Conservation (phyloP, 2,797 vertebrate species). For the Cossypha polioptera region DNA sequence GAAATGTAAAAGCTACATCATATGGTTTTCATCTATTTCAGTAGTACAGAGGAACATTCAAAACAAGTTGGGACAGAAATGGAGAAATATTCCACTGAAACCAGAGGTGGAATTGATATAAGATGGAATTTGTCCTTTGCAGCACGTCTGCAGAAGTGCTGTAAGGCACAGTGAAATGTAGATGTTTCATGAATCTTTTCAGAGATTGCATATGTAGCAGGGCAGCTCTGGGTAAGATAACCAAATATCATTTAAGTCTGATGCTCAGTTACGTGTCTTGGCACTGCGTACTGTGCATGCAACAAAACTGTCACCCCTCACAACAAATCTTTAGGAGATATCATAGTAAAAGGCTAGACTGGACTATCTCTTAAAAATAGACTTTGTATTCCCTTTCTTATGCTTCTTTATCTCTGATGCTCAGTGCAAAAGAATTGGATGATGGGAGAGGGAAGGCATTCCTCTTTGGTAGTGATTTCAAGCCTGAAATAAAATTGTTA, state of each 20-base stretch:
- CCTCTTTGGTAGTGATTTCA: neutral
- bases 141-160: neutral
- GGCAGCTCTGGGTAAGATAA: neutral
- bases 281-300: neutral
- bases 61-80: neutral
- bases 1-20: neutral
- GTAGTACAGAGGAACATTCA: neutral
- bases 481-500: constrained; percentile 11
- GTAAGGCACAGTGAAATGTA: neutral
- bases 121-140: neutral
- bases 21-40: neutral
- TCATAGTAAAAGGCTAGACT: neutral
- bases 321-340: neutral
- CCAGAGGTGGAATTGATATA: neutral
- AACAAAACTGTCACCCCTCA: neutral
- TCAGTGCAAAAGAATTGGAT: neutral
- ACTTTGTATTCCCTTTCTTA: neutral
- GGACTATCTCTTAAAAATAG: neutral
- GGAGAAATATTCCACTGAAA: neutral
- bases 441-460: neutral
- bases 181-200: accelerated
- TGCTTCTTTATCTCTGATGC: neutral
- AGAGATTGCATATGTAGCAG: neutral
- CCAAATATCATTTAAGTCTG: neutral
- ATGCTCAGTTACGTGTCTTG: neutral